These are phyloP conservation scores for Platycercus adscitus DNA, from an alignment of 2,113 vertebrate species.

Conservation along the genomic window DNA sequence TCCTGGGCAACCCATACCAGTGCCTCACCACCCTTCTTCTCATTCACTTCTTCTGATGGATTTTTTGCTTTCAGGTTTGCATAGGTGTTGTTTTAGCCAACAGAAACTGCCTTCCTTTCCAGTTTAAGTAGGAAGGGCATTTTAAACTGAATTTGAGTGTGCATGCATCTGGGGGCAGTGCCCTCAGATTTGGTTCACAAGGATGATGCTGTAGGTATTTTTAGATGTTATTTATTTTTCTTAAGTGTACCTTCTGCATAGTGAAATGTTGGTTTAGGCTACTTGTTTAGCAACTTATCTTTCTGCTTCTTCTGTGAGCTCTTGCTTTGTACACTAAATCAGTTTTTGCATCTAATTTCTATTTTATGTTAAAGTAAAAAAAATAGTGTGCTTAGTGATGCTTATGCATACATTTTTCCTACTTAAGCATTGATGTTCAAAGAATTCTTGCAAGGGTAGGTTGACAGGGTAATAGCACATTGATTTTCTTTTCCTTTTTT, in stretches of 20 bases:
- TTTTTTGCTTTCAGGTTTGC: background rate
- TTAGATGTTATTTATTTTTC: background rate
- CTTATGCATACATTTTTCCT: conserved; percentile 49
- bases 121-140: background rate
- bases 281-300: background rate
- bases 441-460: conserved; percentile 20
- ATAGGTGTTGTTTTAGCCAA: background rate
- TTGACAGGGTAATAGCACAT: conserved; percentile 60
- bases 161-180: background rate
- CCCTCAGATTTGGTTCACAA: background rate
- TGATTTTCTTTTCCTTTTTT: conserved; percentile 42
- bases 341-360: conserved; percentile 13
- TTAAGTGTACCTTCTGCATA: background rate
- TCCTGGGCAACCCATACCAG: no score
- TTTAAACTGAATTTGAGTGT: background rate
- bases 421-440: conserved; percentile 22
- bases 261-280: background rate
- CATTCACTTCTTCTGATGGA: background rate
- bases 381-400: conserved; percentile 15
- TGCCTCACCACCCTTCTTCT: no score
- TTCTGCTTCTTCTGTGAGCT: background rate
- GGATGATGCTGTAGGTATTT: background rate
- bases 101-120: background rate
- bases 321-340: background rate
- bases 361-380: conserved; percentile 31